These are phyloP conservation scores for Drosophila setifemur DNA, from an alignment of 1,140 invertebrate species.

Conservation along the genomic window DNA sequence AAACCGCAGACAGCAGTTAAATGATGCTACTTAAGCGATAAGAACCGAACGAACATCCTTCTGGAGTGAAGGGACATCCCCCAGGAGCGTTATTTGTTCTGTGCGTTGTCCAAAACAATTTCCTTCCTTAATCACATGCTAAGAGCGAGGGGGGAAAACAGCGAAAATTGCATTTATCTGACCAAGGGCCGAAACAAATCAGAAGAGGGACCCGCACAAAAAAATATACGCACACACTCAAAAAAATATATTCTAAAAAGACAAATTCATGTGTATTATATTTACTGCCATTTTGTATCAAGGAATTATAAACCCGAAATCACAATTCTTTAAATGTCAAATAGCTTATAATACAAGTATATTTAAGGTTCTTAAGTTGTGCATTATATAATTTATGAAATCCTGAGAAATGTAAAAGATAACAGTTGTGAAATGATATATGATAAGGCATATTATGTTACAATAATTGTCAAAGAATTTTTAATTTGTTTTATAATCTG, in stretches of 20 bases:
- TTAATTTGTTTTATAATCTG: too few species aligned
- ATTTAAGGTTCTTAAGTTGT: too few species aligned
- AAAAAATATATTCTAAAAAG: neutral
- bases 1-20: constrained; percentile 68
- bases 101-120: constrained; percentile 80
- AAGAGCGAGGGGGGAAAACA: constrained; percentile 35
- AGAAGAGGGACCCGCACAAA: constrained; percentile 25
- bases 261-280: neutral
- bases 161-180: constrained; percentile 74
- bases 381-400: too few species aligned
- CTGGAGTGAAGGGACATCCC: constrained; percentile 29
- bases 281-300: too few species aligned
- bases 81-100: constrained; percentile 65
- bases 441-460: too few species aligned
- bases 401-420: too few species aligned
- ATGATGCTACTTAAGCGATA: constrained; percentile 74
- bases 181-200: constrained; percentile 62
- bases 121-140: constrained; percentile 81
- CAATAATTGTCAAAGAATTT: too few species aligned
- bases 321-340: too few species aligned
- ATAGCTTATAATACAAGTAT: too few species aligned
- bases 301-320: too few species aligned
- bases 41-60: constrained; percentile 39
- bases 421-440: too few species aligned
- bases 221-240: constrained; percentile 11